These are phyloP conservation scores for Cranoglanis bouderius DNA, from an alignment of 2,113 vertebrate species.

Conservation along the genomic window DNA sequence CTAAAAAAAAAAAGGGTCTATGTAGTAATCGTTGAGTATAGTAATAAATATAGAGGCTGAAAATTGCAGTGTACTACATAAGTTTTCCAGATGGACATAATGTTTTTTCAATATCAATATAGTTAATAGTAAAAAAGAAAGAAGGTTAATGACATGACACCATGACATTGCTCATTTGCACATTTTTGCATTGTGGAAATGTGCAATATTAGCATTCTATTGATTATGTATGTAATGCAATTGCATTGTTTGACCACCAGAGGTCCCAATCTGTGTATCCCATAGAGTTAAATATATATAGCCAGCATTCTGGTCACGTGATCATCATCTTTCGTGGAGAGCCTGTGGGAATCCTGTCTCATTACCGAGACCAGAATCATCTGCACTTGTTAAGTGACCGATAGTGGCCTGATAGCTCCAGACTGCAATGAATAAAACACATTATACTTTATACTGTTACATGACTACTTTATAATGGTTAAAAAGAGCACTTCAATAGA, in stretches of 20 bases:
- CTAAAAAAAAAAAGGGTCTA: no score
- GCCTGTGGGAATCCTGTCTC: no score
- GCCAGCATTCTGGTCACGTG: no score
- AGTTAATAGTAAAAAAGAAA: background rate
- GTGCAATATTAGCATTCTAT: background rate
- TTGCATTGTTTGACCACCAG: background rate
- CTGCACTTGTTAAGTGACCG: background rate
- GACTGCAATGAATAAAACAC: background rate
- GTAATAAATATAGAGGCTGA: no score
- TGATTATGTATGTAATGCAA: background rate
- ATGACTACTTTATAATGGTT: background rate
- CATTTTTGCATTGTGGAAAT: background rate
- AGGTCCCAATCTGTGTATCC: background rate
- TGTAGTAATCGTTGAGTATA: no score
- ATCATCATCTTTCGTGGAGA: background rate
- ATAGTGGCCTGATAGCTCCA: background rate
- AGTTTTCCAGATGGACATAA: no score
- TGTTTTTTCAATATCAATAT: no score
- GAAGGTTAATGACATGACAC: background rate
- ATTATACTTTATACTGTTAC: background rate
- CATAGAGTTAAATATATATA: background rate
- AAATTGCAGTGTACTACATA: no score
- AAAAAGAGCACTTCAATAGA: background rate
- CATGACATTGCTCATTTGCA: no score
- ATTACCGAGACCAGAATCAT: background rate